Evolutionary conservation across 2,888 invertebrate species (phyloP), one percentile per base, ranked within the genome.

Genomic region (Drosophila peninsularis): DNA sequence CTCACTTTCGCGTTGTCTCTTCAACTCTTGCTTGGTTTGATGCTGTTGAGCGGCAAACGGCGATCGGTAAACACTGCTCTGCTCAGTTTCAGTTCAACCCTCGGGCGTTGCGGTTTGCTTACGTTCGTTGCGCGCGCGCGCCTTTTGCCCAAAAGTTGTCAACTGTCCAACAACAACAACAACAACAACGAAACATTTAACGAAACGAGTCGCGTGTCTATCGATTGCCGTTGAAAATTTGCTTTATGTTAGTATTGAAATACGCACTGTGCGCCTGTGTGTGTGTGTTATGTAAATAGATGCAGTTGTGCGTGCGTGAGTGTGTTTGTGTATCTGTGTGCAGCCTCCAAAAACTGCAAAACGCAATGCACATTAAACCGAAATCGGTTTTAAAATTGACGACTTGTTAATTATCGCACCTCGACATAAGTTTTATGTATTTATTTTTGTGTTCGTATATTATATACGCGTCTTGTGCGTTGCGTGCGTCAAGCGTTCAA

Each of bases 361-460:
- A 66, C 44, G 62, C 57, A 68, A 55, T 72, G 64, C 76, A 76
- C 86, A 79, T 77, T 86, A 62, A 61, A 34, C 75, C 72, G 52
- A 78, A 89, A 75, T 82, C 63, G 82, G 71, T 21, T 74, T 71
- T 81, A 64, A 84, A 78, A 67, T 71, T 47, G 71, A 72, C 82
- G 67, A 74, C 83, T 86, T 70, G 89, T 90, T 86, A 90, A 85
- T 82, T 88, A 82, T 88, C 83, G 83, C 89, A 86, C 86, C 87
- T 86, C 70, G 71, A 72, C 64, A 66, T 73, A 69, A 32, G 52
- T 52, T 55, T 30, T 14, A 50, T 45, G 44, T 19, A 55, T 36
- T 37, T 53, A n/a, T 37, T 45, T 47, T 47, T 17, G 3, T 17
- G 4, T 11, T 30, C 27, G 6, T 47, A 19, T 53, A 30, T 52